phyloP scores from a whole-genome alignment of 2,113 vertebrate species.

The Pterocles gutturalis region DNA sequence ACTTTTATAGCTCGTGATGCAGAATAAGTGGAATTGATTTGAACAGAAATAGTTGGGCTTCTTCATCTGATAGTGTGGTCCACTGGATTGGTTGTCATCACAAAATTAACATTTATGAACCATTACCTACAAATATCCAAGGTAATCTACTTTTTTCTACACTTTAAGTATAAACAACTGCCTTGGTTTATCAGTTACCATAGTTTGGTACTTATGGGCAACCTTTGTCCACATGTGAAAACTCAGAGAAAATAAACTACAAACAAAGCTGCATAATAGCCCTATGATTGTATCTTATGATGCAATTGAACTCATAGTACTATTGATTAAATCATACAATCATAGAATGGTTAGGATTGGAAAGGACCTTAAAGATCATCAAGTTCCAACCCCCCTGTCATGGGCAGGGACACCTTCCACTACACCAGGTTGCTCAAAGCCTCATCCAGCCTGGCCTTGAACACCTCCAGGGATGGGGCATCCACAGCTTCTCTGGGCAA shows the following conservation, averaged over 20 bases:
- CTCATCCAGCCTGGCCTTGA: no score
- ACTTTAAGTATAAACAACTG: background rate
- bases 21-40: background rate
- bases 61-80: background rate
- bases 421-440: no score
- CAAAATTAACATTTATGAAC: background rate
- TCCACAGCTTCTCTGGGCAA: no score
- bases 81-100: background rate
- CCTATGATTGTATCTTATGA: background rate
- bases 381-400: no score
- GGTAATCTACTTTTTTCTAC: background rate
- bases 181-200: background rate
- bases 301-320: background rate
- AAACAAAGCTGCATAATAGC: background rate
- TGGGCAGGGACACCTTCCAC: no score
- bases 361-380: no score
- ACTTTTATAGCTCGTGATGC: background rate
- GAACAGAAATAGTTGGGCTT: background rate
- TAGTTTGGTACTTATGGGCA: background rate
- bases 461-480: no score
- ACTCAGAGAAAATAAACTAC: background rate
- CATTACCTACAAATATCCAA: background rate
- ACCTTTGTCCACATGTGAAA: background rate
- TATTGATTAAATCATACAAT: background rate
- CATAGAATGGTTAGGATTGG: no score